Conservation (phyloP, 2,888 invertebrate genomes). For the Hybos culiciformis region DNA sequence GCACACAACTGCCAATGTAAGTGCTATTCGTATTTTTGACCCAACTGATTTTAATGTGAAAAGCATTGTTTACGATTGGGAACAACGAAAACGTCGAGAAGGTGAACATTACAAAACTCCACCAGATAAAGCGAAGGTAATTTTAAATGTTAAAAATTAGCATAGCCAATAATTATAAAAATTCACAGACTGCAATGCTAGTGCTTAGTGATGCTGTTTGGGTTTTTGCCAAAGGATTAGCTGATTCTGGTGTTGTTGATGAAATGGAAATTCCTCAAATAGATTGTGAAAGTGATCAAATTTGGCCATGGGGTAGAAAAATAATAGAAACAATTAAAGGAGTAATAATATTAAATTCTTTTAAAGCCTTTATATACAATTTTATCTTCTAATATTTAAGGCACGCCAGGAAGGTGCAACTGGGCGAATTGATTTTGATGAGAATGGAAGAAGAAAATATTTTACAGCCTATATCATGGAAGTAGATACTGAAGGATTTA, state of each 20-base stretch:
- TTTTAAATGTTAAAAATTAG: too few relatives aligned
- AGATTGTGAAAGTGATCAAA: slow-evolving; percentile 33
- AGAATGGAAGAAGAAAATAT: slow-evolving; percentile 50
- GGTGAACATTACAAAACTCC: slow-evolving; percentile 23
- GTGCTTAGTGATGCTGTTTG: slow-evolving; percentile 56
- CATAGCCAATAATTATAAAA: background rate
- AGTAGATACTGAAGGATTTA: slow-evolving; percentile 42
- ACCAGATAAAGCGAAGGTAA: slow-evolving; percentile 25
- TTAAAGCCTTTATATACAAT: background rate
- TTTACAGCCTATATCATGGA: slow-evolving; percentile 58
- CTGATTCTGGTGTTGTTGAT: slow-evolving; percentile 27
- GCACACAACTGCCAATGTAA: slow-evolving; percentile 31
- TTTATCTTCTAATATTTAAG: slow-evolving; percentile 17
- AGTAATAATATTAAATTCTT: slow-evolving; percentile 34
- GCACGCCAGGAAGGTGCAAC: slow-evolving; percentile 29
- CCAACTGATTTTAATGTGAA: slow-evolving; percentile 30
- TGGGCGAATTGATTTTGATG: slow-evolving; percentile 31
- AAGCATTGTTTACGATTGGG: slow-evolving; percentile 34
- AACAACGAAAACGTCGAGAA: slow-evolving; percentile 27
- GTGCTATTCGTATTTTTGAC: slow-evolving; percentile 32
- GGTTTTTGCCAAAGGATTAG: slow-evolving; percentile 45
- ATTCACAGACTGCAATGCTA: slow-evolving; percentile 47
- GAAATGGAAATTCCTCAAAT: slow-evolving; percentile 22
- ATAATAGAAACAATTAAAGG: slow-evolving; percentile 53
- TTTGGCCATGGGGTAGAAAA: slow-evolving; percentile 47